Percentiles rank a stretch among this genome's conserved stretches.
phyloP scores from a whole-genome alignment of 1,140 invertebrate species.

The Zaprionus inermis region DNA sequence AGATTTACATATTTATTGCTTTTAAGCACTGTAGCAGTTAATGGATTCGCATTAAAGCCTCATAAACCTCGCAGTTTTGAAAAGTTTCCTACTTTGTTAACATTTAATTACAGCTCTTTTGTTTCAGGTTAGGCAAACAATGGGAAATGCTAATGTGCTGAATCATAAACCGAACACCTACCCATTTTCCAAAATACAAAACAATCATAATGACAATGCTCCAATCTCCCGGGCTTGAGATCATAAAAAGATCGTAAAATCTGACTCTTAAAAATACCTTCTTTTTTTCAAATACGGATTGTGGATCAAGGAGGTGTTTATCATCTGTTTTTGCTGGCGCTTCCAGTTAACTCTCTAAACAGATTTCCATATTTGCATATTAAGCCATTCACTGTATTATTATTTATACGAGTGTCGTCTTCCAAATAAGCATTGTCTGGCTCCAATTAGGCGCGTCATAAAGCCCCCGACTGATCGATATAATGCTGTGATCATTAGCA shows the following conservation, averaged over 20 bases:
- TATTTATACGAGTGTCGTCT: not conserved
- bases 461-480: conserved; percentile 29
- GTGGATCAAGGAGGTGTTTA: conserved; percentile 30
- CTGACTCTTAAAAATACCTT: conserved; percentile 21
- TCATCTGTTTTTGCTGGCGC: conserved; percentile 52
- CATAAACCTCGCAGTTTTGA: not conserved
- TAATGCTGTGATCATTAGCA: not conserved
- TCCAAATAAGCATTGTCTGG: not conserved
- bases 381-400: not conserved
- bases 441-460: conserved; percentile 54
- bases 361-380: conserved; percentile 56
- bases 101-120: conserved; percentile 20
- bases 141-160: conserved; percentile 39
- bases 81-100: not conserved
- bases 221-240: conserved; percentile 22
- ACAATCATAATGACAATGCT: conserved; percentile 33
- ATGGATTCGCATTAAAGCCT: not conserved
- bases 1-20: not conserved
- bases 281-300: not conserved
- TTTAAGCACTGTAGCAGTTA: not conserved
- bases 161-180: conserved; percentile 47
- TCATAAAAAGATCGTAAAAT: conserved; percentile 59
- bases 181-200: conserved; percentile 17
- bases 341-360: conserved; percentile 52
- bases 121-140: conserved; percentile 16